These are phyloP conservation scores for Prunella fulvescens DNA, from an alignment of 2,113 vertebrate species.

Conservation along the genomic window DNA sequence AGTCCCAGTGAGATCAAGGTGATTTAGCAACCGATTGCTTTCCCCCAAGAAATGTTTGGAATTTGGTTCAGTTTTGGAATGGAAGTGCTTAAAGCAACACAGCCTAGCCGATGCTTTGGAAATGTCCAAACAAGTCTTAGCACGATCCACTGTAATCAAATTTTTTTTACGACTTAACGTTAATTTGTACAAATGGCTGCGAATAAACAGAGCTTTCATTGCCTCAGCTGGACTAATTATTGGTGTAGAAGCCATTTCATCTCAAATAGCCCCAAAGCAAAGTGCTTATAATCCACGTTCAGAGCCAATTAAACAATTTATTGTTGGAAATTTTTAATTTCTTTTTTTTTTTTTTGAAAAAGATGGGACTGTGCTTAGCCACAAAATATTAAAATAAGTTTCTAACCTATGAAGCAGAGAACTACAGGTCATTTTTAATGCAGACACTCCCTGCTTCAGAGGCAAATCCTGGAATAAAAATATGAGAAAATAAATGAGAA, in stretches of 20 bases:
- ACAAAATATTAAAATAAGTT: slow-evolving; percentile 99
- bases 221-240: slow-evolving; percentile 68
- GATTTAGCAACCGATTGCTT: slow-evolving; percentile 73
- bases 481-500: slow-evolving; percentile 95
- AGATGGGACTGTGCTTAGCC: slow-evolving; percentile 98
- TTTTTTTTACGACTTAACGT: slow-evolving; percentile 56
- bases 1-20: slow-evolving; percentile 83
- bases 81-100: slow-evolving; percentile 65
- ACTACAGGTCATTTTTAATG: slow-evolving; percentile 99
- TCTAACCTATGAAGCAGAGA: slow-evolving; percentile 99
- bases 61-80: slow-evolving; percentile 75
- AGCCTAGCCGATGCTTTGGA: slow-evolving; percentile 58
- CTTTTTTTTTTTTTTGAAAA: slow-evolving; percentile 23
- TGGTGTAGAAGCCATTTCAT: slow-evolving; percentile 69
- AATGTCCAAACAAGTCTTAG: slow-evolving; percentile 68
- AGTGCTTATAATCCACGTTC: slow-evolving; percentile 73
- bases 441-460: slow-evolving; percentile 99
- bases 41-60: slow-evolving; percentile 74
- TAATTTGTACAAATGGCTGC: slow-evolving; percentile 65
- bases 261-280: slow-evolving; percentile 72
- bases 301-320: slow-evolving; percentile 78
- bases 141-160: slow-evolving; percentile 31
- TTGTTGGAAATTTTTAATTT: slow-evolving; percentile 48
- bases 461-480: slow-evolving; percentile 99
- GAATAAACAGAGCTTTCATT: slow-evolving; percentile 69